Base-by-base conservation (phyloP, 2,888 invertebrate species). In the Lampropteryx suffumata region DNA sequence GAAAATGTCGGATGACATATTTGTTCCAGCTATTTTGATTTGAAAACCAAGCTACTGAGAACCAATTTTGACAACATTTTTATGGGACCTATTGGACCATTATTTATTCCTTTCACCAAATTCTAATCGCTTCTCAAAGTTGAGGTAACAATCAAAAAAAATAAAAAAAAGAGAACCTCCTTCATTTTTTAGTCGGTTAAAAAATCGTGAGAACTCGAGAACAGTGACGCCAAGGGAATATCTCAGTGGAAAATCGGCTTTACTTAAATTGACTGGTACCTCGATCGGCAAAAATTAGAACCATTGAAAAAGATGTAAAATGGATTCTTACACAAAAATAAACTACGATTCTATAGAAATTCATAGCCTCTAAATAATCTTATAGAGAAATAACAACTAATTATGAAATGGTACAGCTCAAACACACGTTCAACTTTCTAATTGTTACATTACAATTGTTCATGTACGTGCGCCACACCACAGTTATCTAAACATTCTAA, bases 301-400 rank as follows among this genome's bases (percentile, higher is more conserved):
- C 32, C 39, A 34, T 40, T 17, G 35, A 24, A 45, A 46, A 14
- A 29, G 6, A 26, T 28, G 9, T 21, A 39, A 46, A 29, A 17
- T 33, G 30, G 30, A 45, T 50, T 51, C 44, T 49, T 48, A 57
- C 46, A 53, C 37, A 37, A 33, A 56, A 48, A 53, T 53, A 60
- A 42, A 42, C 43, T 50, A 45, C 43, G 26, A 42, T 53, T 55
- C 34, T 42, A 51, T 49, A 51, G 30, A 57, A 45, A 53, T 45
- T 54, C 39, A 61, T 56, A 61, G 56, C 58, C 56, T 58, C 50
- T 24, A 44, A 28, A 40, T n/a, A 32, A 40, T 36, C 44, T 48
- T 28, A 27, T 9, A 47, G 37, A 24, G 17, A 32, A 36, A 6
- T 42, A 44, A 40, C 30, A 55, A 40, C 24, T 35, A 45, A 37